These are phyloP conservation scores for Sanderia malayensis DNA, from an alignment of 30 jellyfish, hydroid and myxozoan species.

Conservation along the genomic window DNA sequence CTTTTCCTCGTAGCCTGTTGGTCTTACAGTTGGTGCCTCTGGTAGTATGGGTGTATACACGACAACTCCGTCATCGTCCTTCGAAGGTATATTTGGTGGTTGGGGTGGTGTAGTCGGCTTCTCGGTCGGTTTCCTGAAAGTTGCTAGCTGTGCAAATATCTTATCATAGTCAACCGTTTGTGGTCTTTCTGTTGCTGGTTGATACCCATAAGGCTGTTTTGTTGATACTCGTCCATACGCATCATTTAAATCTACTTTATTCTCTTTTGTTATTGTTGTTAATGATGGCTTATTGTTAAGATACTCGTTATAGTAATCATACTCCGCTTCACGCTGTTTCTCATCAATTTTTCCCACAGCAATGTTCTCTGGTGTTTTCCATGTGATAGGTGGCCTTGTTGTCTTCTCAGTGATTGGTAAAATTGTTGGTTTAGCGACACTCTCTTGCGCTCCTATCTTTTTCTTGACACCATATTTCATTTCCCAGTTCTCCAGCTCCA, in stretches of 20 bases:
- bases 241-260: constrained; percentile 21
- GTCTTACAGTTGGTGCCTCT: constrained; percentile 48
- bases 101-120: constrained; percentile 31
- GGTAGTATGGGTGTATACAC: constrained; percentile 52
- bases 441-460: constrained; percentile 42
- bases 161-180: constrained; percentile 33
- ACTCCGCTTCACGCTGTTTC: not conserved
- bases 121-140: constrained; percentile 38
- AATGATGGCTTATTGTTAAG: not conserved
- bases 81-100: constrained; percentile 38
- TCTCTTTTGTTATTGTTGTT: not conserved
- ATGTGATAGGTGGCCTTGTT: constrained; percentile 39
- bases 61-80: constrained; percentile 46
- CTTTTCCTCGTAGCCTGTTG: not conserved
- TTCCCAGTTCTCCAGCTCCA: constrained; percentile 62
- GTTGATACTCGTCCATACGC: constrained; percentile 27
- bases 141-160: constrained; percentile 40
- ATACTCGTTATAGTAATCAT: not conserved
- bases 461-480: constrained; percentile 30
- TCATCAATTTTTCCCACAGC: constrained; percentile 19
- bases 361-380: constrained; percentile 40
- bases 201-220: constrained; percentile 6
- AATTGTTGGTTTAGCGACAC: constrained; percentile 39
- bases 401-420: constrained; percentile 10
- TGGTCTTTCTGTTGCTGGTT: constrained; percentile 30